These are phyloP conservation scores for Willisornis vidua DNA, from an alignment of 2,113 vertebrate genomes.

Conservation along the genomic window DNA sequence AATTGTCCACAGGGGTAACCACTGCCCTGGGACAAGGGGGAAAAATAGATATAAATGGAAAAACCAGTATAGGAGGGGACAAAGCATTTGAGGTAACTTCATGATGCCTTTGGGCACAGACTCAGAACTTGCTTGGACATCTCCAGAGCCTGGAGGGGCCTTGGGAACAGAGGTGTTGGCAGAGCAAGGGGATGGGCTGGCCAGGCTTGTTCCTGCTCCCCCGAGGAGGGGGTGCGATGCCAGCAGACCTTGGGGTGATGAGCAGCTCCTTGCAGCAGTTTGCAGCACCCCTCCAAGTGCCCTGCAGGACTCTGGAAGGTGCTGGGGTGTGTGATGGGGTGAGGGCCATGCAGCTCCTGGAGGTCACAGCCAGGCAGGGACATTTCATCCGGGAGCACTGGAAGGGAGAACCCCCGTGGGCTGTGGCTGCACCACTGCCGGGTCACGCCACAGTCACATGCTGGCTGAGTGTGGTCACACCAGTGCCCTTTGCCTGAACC, in stretches of 20 bases:
- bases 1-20: not conserved
- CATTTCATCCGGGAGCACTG: rapidly evolving
- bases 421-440: not conserved
- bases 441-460: not conserved
- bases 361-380: not conserved
- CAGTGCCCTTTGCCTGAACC: not conserved
- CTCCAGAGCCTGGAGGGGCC: not conserved
- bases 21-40: not conserved
- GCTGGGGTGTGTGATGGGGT: rapidly evolving
- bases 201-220: not conserved
- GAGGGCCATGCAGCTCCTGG: rapidly evolving
- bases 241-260: rapidly evolving
- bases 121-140: rapidly evolving
- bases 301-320: rapidly evolving
- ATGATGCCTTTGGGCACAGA: not conserved
- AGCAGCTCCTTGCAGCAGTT: not conserved
- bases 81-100: rapidly evolving
- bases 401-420: not conserved
- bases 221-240: not conserved
- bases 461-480: not conserved
- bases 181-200: not conserved
- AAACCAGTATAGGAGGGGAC: not conserved
- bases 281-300: not conserved
- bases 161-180: not conserved
- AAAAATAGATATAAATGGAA: not conserved